phyloP scores from a whole-genome alignment of 2,797 vertebrate species.

The Oceanodroma leucorhoa region DNA sequence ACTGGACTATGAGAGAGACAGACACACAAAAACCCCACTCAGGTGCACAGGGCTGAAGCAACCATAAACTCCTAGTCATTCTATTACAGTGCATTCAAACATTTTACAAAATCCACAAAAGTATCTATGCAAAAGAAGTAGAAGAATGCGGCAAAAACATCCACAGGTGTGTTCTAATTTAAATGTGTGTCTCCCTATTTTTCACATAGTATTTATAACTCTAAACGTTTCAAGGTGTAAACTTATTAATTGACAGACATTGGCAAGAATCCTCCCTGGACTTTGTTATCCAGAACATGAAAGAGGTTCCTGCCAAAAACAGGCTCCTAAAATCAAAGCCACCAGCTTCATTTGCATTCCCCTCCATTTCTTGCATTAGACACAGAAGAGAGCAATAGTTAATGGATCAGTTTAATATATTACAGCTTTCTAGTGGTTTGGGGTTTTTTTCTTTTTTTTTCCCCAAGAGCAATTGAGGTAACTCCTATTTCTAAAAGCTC shows the following conservation, averaged over 20 bases:
- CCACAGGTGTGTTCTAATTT: neutral
- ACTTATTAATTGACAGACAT: neutral
- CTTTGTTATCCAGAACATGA: neutral
- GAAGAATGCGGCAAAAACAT: neutral
- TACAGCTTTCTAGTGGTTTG: neutral
- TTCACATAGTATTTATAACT: neutral
- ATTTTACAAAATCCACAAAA: neutral
- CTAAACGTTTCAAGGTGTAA: neutral
- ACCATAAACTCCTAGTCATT: neutral
- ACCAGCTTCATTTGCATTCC: neutral
- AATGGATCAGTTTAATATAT: neutral
- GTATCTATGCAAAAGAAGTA: neutral
- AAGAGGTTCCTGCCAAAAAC: neutral
- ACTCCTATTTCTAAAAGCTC: neutral
- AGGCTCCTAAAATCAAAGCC: neutral
- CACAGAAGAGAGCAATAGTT: neutral
- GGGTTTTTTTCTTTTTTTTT: accelerated
- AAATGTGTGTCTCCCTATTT: neutral
- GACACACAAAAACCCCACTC: neutral
- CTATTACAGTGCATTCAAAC: neutral
- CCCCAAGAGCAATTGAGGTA: neutral
- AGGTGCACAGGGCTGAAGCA: neutral
- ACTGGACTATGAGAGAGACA: neutral
- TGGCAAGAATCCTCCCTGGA: neutral
- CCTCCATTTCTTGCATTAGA: neutral